Evolutionary conservation across 2,113 vertebrate genomes (phyloP).

Genomic region (Sander lucioperca): DNA sequence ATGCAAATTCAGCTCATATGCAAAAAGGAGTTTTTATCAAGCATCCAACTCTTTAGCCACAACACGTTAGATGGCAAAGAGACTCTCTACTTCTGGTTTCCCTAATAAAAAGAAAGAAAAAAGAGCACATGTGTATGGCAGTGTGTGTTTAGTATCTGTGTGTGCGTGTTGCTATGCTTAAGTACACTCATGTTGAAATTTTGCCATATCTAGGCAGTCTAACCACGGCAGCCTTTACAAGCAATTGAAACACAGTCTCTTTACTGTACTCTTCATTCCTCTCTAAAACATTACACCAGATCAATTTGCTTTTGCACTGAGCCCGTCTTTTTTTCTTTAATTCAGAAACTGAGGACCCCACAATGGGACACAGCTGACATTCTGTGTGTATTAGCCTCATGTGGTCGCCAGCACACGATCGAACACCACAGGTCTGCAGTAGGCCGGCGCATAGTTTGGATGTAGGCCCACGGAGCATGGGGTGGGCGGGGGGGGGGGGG

Average conservation of each 20-base stretch:
- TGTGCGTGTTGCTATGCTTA: background rate
- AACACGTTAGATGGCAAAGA: background rate
- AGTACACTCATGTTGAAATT: background rate
- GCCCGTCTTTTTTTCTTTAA: slow-evolving; percentile 7
- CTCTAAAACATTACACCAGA: slow-evolving; percentile 17
- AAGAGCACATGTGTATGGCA: background rate
- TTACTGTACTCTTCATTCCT: background rate
- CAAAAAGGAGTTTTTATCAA: background rate
- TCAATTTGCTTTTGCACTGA: slow-evolving; percentile 6
- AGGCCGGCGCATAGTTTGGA: slow-evolving; percentile 63
- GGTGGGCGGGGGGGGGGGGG: background rate
- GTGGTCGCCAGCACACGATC: slow-evolving; percentile 36
- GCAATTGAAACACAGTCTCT: background rate
- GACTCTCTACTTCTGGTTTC: background rate
- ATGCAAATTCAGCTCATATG: background rate
- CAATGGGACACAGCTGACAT: slow-evolving; percentile 52
- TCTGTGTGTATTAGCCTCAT: slow-evolving; percentile 55
- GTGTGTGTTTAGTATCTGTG: background rate
- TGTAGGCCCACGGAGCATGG: slow-evolving; percentile 41
- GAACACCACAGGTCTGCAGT: slow-evolving; percentile 25
- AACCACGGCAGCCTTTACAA: background rate
- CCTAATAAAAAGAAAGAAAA: background rate
- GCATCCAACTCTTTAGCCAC: background rate
- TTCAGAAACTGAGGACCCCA: slow-evolving; percentile 15
- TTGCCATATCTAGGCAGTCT: background rate